A percentile compares a stretch with the other conserved stretches of the same genome.
phyloP scores from a whole-genome alignment of 2,888 invertebrate genomes.

The Polyploca ridens region DNA sequence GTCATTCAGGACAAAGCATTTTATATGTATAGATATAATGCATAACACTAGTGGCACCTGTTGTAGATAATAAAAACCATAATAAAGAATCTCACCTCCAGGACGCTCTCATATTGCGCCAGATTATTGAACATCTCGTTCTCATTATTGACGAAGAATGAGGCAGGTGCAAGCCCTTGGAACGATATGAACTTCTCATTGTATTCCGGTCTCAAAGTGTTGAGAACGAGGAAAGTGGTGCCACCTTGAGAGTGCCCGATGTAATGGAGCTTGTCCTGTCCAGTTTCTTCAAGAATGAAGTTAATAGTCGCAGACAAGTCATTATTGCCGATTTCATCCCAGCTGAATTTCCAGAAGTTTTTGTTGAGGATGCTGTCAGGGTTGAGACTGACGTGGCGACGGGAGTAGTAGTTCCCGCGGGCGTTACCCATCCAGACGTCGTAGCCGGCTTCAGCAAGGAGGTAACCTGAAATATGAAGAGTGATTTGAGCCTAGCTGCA shows the following conservation, averaged over 20 bases:
- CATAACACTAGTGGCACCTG: no score
- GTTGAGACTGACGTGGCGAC: constrained; percentile 46
- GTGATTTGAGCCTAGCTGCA: neutral
- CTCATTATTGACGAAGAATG: constrained; percentile 54
- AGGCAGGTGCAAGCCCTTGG: constrained; percentile 70
- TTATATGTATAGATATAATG: no score
- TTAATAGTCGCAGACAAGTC: constrained; percentile 61
- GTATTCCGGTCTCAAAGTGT: constrained; percentile 63
- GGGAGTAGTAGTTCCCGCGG: constrained; percentile 88
- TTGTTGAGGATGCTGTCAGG: constrained; percentile 45
- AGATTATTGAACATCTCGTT: constrained; percentile 36
- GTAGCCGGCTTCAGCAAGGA: constrained; percentile 86
- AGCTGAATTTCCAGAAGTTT: constrained; percentile 65
- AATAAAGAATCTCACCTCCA: constrained; percentile 54
- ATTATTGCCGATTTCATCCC: constrained; percentile 64
- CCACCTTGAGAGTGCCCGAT: constrained; percentile 74
- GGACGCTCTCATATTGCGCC: constrained; percentile 42
- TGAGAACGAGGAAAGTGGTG: constrained; percentile 63
- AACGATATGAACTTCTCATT: constrained; percentile 62
- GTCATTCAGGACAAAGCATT: no score
- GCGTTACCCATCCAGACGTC: constrained; percentile 92
- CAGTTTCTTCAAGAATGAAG: constrained; percentile 46
- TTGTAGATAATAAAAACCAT: no score
- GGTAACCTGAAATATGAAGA: constrained; percentile 44
- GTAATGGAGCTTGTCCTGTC: constrained; percentile 58